These are phyloP conservation scores for Samia ricini DNA, from an alignment of 1,140 invertebrate genomes.

Conservation along the genomic window DNA sequence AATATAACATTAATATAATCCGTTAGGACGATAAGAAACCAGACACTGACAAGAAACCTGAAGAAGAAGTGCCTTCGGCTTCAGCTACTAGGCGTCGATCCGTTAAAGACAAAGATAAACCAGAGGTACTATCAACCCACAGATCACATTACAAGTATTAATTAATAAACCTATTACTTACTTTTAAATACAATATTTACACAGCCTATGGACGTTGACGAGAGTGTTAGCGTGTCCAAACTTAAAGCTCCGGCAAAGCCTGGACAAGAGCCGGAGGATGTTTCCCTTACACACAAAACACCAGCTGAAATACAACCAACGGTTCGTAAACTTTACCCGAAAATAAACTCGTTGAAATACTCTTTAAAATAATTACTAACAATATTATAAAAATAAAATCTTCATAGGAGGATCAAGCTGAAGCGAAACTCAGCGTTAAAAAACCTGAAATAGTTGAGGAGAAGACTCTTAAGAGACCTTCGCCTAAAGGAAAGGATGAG, in stretches of 20 bases:
- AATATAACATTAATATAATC: not conserved
- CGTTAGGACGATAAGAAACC: not conserved
- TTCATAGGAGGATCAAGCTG: conserved; percentile 62
- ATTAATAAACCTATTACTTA: not conserved
- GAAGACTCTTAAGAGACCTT: conserved; percentile 64
- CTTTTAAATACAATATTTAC: conserved; percentile 19
- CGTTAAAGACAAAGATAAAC: conserved; percentile 64
- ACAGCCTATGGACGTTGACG: conserved; percentile 71
- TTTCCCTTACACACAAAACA: conserved; percentile 71
- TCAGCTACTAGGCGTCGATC: conserved; percentile 58
- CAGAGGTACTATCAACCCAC: conserved; percentile 49
- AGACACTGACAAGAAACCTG: conserved; percentile 47
- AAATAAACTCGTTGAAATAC: conserved; percentile 7
- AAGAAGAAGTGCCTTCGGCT: conserved; percentile 56
- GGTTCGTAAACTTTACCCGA: conserved; percentile 50
- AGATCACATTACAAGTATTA: conserved; percentile 6
- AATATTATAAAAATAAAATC: conserved; percentile 18
- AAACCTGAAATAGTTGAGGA: conserved; percentile 72
- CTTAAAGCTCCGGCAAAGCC: conserved; percentile 60
- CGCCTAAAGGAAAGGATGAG: conserved; percentile 49
- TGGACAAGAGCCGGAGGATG: conserved; percentile 61
- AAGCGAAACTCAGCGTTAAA: conserved; percentile 66
- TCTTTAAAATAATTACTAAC: not conserved
- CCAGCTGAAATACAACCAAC: conserved; percentile 66
- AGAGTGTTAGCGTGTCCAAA: conserved; percentile 56